phyloP scores from a whole-genome alignment of 2,888 invertebrate species.

The Rhabditoides inermis region DNA sequence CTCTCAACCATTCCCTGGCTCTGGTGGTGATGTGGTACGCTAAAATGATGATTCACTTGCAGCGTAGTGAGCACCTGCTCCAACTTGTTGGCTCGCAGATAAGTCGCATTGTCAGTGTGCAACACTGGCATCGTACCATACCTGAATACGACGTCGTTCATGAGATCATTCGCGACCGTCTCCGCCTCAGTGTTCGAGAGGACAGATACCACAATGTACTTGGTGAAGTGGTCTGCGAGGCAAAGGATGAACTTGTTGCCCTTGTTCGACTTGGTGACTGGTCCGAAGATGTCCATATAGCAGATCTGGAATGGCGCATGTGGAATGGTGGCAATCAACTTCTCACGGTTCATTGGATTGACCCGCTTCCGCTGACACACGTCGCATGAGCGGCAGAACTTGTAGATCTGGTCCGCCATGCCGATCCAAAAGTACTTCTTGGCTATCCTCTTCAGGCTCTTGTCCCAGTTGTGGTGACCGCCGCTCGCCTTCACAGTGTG shows the following conservation, averaged over 20 bases:
- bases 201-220: conserved; percentile 33
- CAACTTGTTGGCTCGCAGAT: conserved; percentile 17
- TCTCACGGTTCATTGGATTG: conserved; percentile 5
- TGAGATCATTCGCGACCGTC: conserved; percentile 41
- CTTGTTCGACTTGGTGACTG: conserved; percentile 2
- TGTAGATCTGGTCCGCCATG: conserved; percentile 9
- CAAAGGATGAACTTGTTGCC: conserved; percentile 13
- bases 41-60: conserved; percentile 12
- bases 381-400: conserved; percentile 5
- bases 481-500: conserved; percentile 14
- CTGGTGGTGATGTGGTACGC: conserved; percentile 18
- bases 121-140: conserved; percentile 28
- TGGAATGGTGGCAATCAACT: conserved; percentile 4
- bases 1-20: conserved; percentile 41
- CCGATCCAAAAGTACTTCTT: conserved; percentile 15
- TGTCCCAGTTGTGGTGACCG: conserved; percentile 16
- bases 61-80: conserved; percentile 16
- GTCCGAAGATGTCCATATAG: conserved; percentile 15
- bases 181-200: conserved; percentile 44
- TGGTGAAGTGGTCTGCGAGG: conserved; percentile 10
- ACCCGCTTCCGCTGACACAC: conserved; percentile 16
- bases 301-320: conserved; percentile 7
- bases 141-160: conserved; percentile 18
- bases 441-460: conserved; percentile 12
- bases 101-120: conserved; percentile 33